Percentiles rank a stretch among this genome's conserved stretches.
These are phyloP conservation scores for Grus americana DNA, from an alignment of 2,113 vertebrate species.

Conservation along the genomic window DNA sequence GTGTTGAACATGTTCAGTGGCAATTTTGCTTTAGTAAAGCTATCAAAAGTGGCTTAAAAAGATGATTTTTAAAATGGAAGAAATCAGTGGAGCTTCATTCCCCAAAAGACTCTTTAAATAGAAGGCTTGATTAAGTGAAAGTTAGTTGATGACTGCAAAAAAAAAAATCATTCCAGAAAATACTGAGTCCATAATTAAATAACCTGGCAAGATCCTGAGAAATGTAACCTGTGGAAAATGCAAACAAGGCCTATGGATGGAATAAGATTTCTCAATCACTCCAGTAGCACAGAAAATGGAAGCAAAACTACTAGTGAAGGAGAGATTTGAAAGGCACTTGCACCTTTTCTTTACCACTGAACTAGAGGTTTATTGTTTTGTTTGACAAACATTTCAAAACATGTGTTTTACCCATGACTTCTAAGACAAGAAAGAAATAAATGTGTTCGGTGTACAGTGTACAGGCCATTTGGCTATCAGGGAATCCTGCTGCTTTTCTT, in stretches of 20 bases:
- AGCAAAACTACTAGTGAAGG: not conserved
- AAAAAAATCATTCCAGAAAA: conserved; percentile 53
- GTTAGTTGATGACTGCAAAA: conserved; percentile 31
- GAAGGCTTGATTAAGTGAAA: conserved; percentile 12
- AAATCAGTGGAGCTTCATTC: not conserved
- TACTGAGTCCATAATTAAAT: conserved; percentile 43
- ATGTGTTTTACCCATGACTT: not conserved
- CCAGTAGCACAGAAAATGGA: not conserved
- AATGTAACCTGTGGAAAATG: conserved; percentile 22
- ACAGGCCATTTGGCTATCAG: not conserved
- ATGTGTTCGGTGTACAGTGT: not conserved
- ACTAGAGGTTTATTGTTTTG: not conserved
- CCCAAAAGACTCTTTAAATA: conserved; percentile 32
- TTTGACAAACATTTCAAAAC: conserved; percentile 16
- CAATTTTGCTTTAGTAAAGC: not conserved
- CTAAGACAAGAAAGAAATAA: not conserved
- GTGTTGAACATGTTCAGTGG: not conserved
- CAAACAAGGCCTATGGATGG: not conserved
- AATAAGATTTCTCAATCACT: not conserved
- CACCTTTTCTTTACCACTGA: not conserved
- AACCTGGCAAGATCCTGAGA: conserved; percentile 40
- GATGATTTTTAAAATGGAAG: not conserved
- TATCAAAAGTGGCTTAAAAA: not conserved
- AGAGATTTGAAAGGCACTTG: not conserved
- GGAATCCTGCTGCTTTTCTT: not conserved